These are phyloP conservation scores for Anoplius nigerrimus DNA, from an alignment of 2,888 invertebrate species.

Conservation along the genomic window DNA sequence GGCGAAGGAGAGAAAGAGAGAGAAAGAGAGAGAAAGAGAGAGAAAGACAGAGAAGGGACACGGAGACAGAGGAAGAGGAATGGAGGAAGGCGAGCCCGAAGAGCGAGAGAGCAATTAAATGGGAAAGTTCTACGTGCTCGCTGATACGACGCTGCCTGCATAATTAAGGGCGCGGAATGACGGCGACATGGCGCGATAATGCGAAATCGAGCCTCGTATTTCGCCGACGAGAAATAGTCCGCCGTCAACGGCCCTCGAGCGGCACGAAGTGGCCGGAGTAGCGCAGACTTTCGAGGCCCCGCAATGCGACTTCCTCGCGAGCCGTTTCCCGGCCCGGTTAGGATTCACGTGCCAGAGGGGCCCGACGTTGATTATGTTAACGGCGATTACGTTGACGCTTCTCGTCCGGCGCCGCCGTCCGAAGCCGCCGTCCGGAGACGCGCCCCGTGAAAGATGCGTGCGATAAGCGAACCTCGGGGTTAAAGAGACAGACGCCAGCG, in stretches of 20 bases:
- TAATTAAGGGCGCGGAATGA: slow-evolving; percentile 63
- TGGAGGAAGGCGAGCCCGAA: neutral
- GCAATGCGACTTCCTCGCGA: too few relatives aligned
- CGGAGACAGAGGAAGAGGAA: neutral
- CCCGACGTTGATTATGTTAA: too few relatives aligned
- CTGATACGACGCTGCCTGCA: slow-evolving; percentile 47
- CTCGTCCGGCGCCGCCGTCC: too few relatives aligned
- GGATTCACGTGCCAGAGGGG: too few relatives aligned
- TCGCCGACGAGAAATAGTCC: slow-evolving; percentile 54
- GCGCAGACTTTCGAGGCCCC: too few relatives aligned
- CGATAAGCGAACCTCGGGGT: too few relatives aligned
- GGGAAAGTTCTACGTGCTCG: slow-evolving; percentile 41
- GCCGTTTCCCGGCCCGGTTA: too few relatives aligned
- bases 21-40: neutral
- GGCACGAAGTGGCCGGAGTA: too few relatives aligned
- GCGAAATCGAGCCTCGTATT: slow-evolving; percentile 62
- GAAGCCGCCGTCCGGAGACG: too few relatives aligned
- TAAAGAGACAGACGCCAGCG: too few relatives aligned
- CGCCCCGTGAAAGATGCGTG: too few relatives aligned
- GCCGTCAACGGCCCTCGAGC: slow-evolving; percentile 32
- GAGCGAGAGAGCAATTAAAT: slow-evolving; percentile 50
- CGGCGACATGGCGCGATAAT: slow-evolving; percentile 61
- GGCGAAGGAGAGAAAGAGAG: neutral
- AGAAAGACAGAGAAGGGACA: neutral
- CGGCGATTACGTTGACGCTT: too few relatives aligned